These are phyloP conservation scores for Propithecus coquereli DNA, from an alignment of 2,113 vertebrate species.

Conservation along the genomic window DNA sequence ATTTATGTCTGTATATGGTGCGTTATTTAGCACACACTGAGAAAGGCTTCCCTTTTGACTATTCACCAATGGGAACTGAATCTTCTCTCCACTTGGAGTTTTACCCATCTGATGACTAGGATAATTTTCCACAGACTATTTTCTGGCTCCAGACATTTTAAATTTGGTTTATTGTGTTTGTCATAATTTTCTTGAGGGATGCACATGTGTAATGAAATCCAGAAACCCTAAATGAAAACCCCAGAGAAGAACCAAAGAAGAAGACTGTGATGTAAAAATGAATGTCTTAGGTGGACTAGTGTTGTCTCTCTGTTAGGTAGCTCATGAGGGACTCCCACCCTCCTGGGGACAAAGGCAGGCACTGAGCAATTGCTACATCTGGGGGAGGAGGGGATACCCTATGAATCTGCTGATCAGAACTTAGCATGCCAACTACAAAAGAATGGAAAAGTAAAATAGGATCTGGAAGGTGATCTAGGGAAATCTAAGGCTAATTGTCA, in stretches of 20 bases:
- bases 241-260: background rate
- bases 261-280: background rate
- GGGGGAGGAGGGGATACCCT: too few species aligned
- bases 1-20: background rate
- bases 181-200: background rate
- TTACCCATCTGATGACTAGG: background rate
- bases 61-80: background rate
- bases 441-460: too few species aligned
- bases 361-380: too few species aligned
- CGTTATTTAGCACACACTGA: background rate
- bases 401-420: too few species aligned
- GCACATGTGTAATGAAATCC: background rate
- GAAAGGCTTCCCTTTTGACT: background rate
- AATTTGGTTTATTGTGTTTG: background rate
- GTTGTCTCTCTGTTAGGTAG: background rate
- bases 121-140: background rate
- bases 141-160: background rate
- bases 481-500: too few species aligned
- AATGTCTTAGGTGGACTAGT: background rate
- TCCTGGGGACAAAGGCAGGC: too few species aligned
- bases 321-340: too few species aligned
- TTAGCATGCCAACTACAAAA: too few species aligned
- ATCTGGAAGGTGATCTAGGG: too few species aligned
- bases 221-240: background rate
- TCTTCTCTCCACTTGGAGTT: background rate